Conservation (phyloP, 1,140 invertebrate species). For the Apis dorsata region DNA sequence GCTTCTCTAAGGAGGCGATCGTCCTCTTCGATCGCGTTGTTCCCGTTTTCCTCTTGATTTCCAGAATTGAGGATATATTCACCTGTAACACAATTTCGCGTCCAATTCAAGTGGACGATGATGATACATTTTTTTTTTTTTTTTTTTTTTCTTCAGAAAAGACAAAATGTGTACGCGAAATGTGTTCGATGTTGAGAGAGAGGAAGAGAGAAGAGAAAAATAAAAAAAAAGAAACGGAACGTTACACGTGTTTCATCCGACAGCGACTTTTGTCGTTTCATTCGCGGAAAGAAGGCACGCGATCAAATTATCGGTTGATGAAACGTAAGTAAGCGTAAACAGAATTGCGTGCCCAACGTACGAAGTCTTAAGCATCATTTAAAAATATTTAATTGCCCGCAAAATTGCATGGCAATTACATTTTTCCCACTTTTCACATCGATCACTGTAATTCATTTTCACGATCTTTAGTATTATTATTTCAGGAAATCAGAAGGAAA, state of each 20-base stretch:
- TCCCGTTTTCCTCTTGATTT: slow-evolving; percentile 57
- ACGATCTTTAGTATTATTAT: too few relatives aligned
- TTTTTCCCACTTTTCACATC: slow-evolving; percentile 29
- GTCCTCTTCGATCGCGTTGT: slow-evolving; percentile 62
- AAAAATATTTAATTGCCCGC: slow-evolving; percentile 53
- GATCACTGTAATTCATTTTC: neutral
- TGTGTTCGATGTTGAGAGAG: neutral
- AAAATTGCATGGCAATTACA: slow-evolving; percentile 34
- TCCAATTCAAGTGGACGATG: neutral
- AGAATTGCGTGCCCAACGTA: slow-evolving; percentile 54
- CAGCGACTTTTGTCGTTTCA: neutral
- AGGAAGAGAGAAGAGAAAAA: neutral
- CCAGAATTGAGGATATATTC: slow-evolving; percentile 76
- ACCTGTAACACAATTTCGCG: slow-evolving; percentile 63
- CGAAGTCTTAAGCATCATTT: slow-evolving; percentile 47
- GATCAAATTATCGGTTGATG: slow-evolving; percentile 32
- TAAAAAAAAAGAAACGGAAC: neutral
- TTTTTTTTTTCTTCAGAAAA: neutral
- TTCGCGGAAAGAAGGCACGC: slow-evolving; percentile 9
- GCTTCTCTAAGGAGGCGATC: slow-evolving; percentile 69
- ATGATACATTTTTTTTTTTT: neutral
- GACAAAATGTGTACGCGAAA: too few relatives aligned
- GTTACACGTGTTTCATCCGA: neutral
- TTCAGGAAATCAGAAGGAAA: too few relatives aligned
- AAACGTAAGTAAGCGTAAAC: slow-evolving; percentile 58